Percentiles rank a stretch among this genome's conserved stretches.
These are phyloP conservation scores for Apamea monoglypha DNA, from an alignment of 2,888 invertebrate genomes.

Conservation along the genomic window DNA sequence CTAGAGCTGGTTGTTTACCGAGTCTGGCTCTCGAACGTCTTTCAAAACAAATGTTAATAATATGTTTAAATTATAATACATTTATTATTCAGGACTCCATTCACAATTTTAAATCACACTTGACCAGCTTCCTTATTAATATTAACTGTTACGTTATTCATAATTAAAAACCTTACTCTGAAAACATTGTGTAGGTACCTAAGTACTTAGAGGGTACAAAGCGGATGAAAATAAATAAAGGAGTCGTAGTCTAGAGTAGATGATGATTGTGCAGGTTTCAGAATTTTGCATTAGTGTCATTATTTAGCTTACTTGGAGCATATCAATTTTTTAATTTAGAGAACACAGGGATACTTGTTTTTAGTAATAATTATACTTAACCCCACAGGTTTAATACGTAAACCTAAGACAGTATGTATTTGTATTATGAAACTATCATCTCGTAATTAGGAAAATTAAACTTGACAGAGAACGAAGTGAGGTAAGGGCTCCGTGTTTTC, in stretches of 20 bases:
- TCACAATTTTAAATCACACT: conserved; percentile 36
- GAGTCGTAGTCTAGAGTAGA: neutral
- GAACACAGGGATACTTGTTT: neutral
- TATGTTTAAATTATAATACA: conserved; percentile 37
- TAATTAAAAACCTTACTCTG: neutral
- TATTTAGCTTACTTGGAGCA: neutral
- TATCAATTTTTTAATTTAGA: neutral
- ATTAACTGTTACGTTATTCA: conserved; percentile 23
- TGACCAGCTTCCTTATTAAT: conserved; percentile 31
- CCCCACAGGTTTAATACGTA: neutral
- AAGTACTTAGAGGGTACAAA: conserved; percentile 8
- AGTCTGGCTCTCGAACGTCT: conserved; percentile 12
- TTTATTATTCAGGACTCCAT: conserved; percentile 29
- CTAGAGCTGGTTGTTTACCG: conserved; percentile 53
- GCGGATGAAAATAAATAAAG: conserved; percentile 12
- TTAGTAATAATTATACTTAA: neutral
- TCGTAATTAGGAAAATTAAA: neutral
- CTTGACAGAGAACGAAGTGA: neutral
- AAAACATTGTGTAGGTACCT: conserved; percentile 4
- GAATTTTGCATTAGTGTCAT: neutral
- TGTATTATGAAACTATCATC: neutral
- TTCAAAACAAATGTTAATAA: conserved; percentile 49
- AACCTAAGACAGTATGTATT: neutral
- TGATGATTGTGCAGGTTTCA: neutral
- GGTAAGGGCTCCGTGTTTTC: neutral